These are phyloP conservation scores for Aethes cnicana DNA, from an alignment of 2,888 invertebrate species.

Conservation along the genomic window DNA sequence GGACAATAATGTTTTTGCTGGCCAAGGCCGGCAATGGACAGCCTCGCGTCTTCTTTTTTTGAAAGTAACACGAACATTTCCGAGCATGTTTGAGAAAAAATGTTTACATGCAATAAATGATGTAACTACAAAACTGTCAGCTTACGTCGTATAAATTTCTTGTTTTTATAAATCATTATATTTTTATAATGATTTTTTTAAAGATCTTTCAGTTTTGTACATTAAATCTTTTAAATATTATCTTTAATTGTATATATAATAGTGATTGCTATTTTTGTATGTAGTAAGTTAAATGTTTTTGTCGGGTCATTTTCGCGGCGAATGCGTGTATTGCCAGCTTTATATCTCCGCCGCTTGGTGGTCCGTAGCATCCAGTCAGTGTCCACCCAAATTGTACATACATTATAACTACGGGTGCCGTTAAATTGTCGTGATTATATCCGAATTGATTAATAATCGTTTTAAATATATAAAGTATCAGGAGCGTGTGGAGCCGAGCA, in stretches of 20 bases:
- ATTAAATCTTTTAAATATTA: constrained; percentile 3
- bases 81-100: too few relatives aligned
- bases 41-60: too few relatives aligned
- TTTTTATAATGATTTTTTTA: not conserved
- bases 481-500: constrained; percentile 1
- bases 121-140: too few relatives aligned
- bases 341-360: not conserved
- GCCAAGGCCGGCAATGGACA: too few relatives aligned
- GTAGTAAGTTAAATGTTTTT: constrained; percentile 27
- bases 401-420: constrained; percentile 13
- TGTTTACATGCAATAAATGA: too few relatives aligned
- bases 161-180: too few relatives aligned
- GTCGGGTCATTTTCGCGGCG: not conserved
- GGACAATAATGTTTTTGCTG: too few relatives aligned
- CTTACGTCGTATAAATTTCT: too few relatives aligned
- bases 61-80: too few relatives aligned
- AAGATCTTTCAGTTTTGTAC: not conserved
- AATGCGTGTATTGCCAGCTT: not conserved
- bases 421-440: constrained; percentile 7
- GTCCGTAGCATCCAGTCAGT: constrained; percentile 1
- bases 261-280: constrained; percentile 43
- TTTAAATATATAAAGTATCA: constrained; percentile 1
- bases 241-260: constrained; percentile 35
- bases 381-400: constrained; percentile 7
- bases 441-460: constrained; percentile 7